These are phyloP conservation scores for Papilio xuthus DNA, from an alignment of 1,140 invertebrate species.

Conservation along the genomic window DNA sequence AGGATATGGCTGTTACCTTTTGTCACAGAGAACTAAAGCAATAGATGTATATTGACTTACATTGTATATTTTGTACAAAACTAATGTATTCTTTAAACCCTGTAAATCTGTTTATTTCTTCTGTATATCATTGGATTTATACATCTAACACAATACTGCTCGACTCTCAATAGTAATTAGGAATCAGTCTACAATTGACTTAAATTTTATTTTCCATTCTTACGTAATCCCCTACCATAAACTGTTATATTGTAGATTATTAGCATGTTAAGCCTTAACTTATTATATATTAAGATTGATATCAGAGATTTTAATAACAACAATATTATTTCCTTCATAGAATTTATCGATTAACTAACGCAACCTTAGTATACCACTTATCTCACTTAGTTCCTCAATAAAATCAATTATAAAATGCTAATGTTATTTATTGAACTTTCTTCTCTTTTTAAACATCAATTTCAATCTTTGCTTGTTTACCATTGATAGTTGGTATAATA, in stretches of 20 bases:
- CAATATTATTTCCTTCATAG: conserved; percentile 42
- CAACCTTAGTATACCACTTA: conserved; percentile 10
- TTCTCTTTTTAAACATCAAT: too few species aligned
- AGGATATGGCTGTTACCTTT: conserved; percentile 44
- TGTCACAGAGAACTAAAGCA: conserved; percentile 16
- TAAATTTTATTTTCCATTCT: conserved; percentile 22
- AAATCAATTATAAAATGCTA: neutral
- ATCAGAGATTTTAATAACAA: conserved; percentile 43
- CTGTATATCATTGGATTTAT: too few species aligned
- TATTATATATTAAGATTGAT: conserved; percentile 46
- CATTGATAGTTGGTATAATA: too few species aligned
- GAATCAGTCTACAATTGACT: conserved; percentile 27
- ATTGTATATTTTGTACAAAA: too few species aligned
- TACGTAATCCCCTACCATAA: conserved; percentile 35
- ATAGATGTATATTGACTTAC: neutral
- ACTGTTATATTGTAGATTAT: conserved; percentile 29
- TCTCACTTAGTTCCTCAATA: neutral
- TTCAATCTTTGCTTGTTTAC: too few species aligned
- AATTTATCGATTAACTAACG: conserved; percentile 28
- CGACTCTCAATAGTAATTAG: neutral
- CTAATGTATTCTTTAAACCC: too few species aligned
- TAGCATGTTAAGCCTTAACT: conserved; percentile 32
- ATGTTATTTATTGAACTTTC: too few species aligned
- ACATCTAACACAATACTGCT: neutral
- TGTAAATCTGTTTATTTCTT: too few species aligned